Evolutionary conservation across 2,888 invertebrate genomes (phyloP), one percentile per base, ranked within the genome.

Genomic region (Ethmia dodecea): DNA sequence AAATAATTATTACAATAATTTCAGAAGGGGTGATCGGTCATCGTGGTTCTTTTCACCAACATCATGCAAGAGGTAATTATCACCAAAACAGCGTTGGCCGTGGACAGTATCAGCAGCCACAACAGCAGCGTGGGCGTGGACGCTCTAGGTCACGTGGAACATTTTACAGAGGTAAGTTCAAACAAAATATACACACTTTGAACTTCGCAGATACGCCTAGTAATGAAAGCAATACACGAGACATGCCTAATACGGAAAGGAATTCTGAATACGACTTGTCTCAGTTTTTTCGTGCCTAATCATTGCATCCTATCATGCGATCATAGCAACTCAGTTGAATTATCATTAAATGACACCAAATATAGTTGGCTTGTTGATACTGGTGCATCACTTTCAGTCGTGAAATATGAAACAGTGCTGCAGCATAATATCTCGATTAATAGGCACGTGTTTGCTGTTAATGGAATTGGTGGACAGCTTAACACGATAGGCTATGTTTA

Each of bases 381-480:
- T 2, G 37, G 37, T 14, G 37, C 37, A 25, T 24, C 37, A 5
- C 29, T 37, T 13, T 37, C 38, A 3, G 38, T 36, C 2, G 3
- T 36, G 12, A 42, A 42, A 22, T 34, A 32, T 31, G 28, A 31
- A 22, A 24, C 31, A 28, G 27, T 31, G 12, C 8, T 16, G 2
- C 27, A 33, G 13, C 26, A 14, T 8, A 11, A 31, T 10, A 30
- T 35, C 8, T 35, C 35, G 3, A 33, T 42, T 13, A 13, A 18
- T 24, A 34, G 13, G 18, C 28, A 35, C 1, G 24, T 22, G 11
- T 13, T 35, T 4, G 13, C n/a, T 11, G 32, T 42, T 12, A 34
- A 30, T 9, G 39, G 39, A 11, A 30, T 42, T 6, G 37, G 42
- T 5, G 43, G 39, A 34, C 35, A 35, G 35, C 35, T 40, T n/a